These are phyloP conservation scores for Drosophila crucigera DNA, from an alignment of 2,888 invertebrate species.

Conservation along the genomic window DNA sequence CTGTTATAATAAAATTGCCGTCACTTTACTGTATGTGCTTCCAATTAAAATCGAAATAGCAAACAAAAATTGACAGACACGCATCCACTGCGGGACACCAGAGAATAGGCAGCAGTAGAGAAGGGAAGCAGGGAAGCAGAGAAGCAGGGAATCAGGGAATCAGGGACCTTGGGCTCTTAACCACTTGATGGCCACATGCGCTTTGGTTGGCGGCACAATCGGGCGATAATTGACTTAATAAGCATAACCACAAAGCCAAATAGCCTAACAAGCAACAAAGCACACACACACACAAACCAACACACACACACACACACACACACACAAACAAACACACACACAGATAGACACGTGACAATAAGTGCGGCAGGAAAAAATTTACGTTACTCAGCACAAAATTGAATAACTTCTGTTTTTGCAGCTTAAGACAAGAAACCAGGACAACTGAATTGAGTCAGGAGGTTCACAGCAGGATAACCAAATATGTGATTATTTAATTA, in stretches of 20 bases:
- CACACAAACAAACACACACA: no score
- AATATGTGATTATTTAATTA: background rate
- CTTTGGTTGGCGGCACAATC: conserved; percentile 57
- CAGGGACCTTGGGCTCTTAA: conserved; percentile 9
- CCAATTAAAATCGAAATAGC: conserved; percentile 75
- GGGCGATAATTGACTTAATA: conserved; percentile 79
- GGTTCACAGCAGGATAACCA: background rate
- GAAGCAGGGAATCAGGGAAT: conserved; percentile 3
- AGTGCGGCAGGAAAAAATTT: conserved; percentile 22
- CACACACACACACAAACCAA: conserved; percentile 13
- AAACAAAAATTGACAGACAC: conserved; percentile 50
- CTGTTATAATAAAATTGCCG: background rate
- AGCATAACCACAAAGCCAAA: conserved; percentile 78
- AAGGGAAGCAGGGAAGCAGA: background rate
- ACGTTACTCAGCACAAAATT: conserved; percentile 20
- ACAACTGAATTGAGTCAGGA: background rate
- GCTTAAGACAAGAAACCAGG: background rate
- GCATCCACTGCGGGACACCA: background rate
- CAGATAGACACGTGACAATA: background rate
- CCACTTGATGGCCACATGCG: conserved; percentile 46
- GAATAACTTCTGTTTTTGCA: background rate
- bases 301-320: conserved; percentile 17
- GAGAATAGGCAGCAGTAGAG: background rate
- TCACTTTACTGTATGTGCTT: conserved; percentile 25
- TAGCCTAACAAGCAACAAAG: conserved; percentile 49